These are phyloP conservation scores for Brachionus plicatilis DNA, from an alignment of 1,140 invertebrate species.

Conservation along the genomic window DNA sequence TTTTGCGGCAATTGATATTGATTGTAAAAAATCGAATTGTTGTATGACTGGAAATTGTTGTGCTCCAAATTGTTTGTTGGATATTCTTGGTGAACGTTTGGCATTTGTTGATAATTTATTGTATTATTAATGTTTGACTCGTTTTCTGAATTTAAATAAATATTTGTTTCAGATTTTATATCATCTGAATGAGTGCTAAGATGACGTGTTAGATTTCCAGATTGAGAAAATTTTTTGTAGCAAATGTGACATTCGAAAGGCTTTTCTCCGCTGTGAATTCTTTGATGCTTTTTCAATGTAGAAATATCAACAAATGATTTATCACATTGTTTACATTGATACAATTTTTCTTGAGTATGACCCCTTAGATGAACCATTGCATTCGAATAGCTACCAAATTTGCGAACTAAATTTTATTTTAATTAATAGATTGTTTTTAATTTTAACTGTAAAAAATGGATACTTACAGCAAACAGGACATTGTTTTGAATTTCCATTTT, in stretches of 20 bases:
- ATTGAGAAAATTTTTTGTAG: slow-evolving; percentile 65
- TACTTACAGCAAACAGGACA: slow-evolving; percentile 40
- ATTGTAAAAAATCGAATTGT: not conserved
- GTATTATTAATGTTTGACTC: not conserved
- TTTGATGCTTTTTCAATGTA: slow-evolving; percentile 90
- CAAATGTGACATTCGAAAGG: slow-evolving; percentile 69
- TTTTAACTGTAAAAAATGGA: not conserved
- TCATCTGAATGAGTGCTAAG: slow-evolving; percentile 58
- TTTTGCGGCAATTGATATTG: not conserved
- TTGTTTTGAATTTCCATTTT: slow-evolving; percentile 36
- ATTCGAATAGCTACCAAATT: slow-evolving; percentile 21
- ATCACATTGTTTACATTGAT: slow-evolving; percentile 20
- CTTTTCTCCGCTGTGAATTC: slow-evolving; percentile 91
- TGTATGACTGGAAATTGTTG: not conserved
- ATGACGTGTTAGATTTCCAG: slow-evolving; percentile 66
- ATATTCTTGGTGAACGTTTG: not conserved
- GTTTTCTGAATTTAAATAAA: too few species aligned
- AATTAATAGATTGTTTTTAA: not conserved
- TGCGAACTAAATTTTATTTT: not conserved
- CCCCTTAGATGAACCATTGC: slow-evolving; percentile 29
- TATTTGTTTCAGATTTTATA: not conserved
- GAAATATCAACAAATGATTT: slow-evolving; percentile 34
- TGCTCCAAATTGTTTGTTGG: not conserved
- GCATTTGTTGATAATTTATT: not conserved
- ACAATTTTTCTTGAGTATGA: slow-evolving; percentile 19